Base-by-base conservation (phyloP, 2,888 invertebrate genomes). In the Pyrrhia umbra region DNA sequence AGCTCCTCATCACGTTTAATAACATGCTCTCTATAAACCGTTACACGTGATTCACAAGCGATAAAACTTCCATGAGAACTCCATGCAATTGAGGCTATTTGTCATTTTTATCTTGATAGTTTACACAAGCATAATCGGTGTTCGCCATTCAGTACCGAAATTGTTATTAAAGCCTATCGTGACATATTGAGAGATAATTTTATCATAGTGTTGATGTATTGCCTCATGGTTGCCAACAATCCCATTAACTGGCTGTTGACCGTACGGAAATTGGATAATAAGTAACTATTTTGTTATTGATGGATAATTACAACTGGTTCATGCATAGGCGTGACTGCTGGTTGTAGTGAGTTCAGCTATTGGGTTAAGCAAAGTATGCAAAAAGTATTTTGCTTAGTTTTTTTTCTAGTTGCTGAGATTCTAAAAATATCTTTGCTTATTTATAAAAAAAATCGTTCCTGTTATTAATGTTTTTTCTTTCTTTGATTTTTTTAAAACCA, bases 111-210 rank as follows among this genome's bases (percentile, higher is more conserved):
- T 92, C 92, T 74, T 62, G 68, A 75, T 79, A 65, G 89, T 91
- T 89, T 92, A 86, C 81, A 77, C 30, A 85, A 80, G 77, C 82
- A 84, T 90, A 92, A 91, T 92, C 89, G 86, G 82, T 85, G 86
- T 75, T 80, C 75, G 81, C 79, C 83, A 88, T 87, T 89, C 83
- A 83, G 79, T 81, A 78, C 77, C 84, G 65, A 88, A 89, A 88
- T 88, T 89, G 89, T 89, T 92, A 91, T 90, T 91, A 85, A 82
- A 81, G 77, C 83, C 77, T 85, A 87, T 88, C 88, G 79, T 88
- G 88, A 85, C 85, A 86, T 69, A 65, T 71, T 51, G 59, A 59
- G 58, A 62, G 85, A 87, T 88, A 84, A 85, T 82, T 74, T 72
- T 67, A 75, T 82, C 79, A 75, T 39, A 54, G 59, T 45, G 66